Conservation (phyloP, 2,797 vertebrate genomes). For the Pelodytes ibericus region DNA sequence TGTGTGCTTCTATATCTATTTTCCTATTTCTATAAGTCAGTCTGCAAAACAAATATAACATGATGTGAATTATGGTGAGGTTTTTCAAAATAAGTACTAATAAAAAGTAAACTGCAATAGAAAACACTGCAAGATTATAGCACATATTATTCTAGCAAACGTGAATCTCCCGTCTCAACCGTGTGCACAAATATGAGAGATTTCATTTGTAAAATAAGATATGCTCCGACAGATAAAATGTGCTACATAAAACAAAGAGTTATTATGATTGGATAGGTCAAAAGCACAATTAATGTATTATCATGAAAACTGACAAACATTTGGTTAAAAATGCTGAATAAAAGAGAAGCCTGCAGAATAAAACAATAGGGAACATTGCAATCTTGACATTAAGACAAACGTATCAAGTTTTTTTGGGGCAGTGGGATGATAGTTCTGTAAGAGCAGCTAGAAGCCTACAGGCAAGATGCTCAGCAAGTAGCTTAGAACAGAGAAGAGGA, state of each 20-base stretch:
- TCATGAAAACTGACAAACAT: constrained; percentile 33
- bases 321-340: constrained; percentile 3
- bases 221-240: background rate
- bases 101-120: background rate
- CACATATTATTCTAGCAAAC: background rate
- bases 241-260: constrained; percentile 10
- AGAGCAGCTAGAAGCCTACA: constrained; percentile 23
- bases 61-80: background rate
- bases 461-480: constrained; percentile 34
- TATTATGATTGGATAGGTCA: background rate
- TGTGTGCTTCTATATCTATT: too few relatives aligned
- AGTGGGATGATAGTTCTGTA: constrained; percentile 30
- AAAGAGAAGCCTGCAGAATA: constrained; percentile 3
- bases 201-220: background rate
- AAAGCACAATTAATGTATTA: constrained; percentile 12
- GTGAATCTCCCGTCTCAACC: background rate
- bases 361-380: constrained; percentile 8
- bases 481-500: constrained; percentile 15
- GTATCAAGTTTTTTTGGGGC: constrained; percentile 7
- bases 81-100: background rate
- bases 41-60: too few relatives aligned
- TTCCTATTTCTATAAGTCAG: too few relatives aligned
- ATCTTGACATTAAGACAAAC: constrained; percentile 11
- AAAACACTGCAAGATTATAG: background rate
- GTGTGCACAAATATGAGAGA: background rate